These are phyloP conservation scores for Cavia porcellus DNA, from an alignment of 2,113 vertebrate species.

Conservation along the genomic window DNA sequence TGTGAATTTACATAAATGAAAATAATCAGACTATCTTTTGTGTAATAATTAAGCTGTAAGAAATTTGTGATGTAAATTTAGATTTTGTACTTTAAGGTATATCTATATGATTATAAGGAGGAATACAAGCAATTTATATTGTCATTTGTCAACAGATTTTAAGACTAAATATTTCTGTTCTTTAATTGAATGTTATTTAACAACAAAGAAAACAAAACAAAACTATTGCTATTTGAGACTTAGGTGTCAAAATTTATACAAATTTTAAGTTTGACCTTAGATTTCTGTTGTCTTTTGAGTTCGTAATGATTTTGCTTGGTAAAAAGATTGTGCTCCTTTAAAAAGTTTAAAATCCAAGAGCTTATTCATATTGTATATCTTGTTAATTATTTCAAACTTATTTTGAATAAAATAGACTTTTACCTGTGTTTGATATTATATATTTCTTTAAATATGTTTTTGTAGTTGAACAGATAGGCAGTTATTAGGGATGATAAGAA, in stretches of 20 bases:
- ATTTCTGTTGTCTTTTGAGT: conserved; percentile 18
- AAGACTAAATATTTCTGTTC: background rate
- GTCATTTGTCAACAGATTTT: background rate
- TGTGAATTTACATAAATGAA: conserved; percentile 19
- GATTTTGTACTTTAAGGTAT: background rate
- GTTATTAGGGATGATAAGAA: background rate
- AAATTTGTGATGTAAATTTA: background rate
- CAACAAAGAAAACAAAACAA: background rate
- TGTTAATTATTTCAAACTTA: background rate
- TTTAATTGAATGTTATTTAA: conserved; percentile 33
- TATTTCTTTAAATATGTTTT: background rate
- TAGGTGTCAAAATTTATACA: background rate
- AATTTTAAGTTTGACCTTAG: conserved; percentile 9
- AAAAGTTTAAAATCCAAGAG: background rate
- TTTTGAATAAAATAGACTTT: conserved; percentile 20
- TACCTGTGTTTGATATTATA: background rate
- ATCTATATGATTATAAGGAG: background rate
- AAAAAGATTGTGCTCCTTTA: background rate
- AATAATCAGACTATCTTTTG: conserved; percentile 11
- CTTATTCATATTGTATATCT: background rate
- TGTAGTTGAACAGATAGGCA: background rate
- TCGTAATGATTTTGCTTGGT: conserved; percentile 18
- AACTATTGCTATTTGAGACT: background rate
- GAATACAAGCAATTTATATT: background rate
- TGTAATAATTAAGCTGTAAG: conserved; percentile 2